These are phyloP conservation scores for Triplophysa rosa DNA, from an alignment of 2,113 vertebrate genomes.

Conservation along the genomic window DNA sequence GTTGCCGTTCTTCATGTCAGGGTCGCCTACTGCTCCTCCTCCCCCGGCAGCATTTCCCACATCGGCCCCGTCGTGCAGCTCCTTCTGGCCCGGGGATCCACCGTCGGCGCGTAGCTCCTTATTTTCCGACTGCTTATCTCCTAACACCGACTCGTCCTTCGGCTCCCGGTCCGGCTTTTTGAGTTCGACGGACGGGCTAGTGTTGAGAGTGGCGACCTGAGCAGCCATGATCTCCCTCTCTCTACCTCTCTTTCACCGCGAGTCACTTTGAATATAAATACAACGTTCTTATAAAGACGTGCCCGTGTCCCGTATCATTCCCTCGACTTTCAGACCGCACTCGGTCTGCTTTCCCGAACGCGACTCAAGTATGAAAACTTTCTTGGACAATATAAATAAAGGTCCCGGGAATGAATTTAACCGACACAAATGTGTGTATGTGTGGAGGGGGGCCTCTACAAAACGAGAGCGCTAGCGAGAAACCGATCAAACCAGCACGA, in stretches of 20 bases:
- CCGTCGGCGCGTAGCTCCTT: constrained; percentile 77
- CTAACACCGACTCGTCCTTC: constrained; percentile 84
- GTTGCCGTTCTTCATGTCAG: constrained; percentile 95
- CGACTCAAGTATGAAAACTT: constrained; percentile 72
- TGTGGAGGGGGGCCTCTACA: constrained; percentile 73
- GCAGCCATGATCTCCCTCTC: constrained; percentile 91
- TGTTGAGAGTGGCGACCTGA: constrained; percentile 93
- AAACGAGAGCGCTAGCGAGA: constrained; percentile 76
- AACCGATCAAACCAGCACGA: constrained; percentile 89
- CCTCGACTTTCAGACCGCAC: constrained; percentile 83
- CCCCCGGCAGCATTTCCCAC: constrained; percentile 79
- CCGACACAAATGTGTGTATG: constrained; percentile 61
- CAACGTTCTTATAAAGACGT: constrained; percentile 71
- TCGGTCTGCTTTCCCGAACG: constrained; percentile 77
- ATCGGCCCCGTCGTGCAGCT: constrained; percentile 90
- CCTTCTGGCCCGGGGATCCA: constrained; percentile 83
- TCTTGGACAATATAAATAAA: constrained; percentile 68
- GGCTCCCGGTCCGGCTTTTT: constrained; percentile 91
- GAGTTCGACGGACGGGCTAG: constrained; percentile 87
- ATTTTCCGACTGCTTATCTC: constrained; percentile 80
- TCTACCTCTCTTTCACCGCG: constrained; percentile 73
- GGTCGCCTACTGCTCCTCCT: constrained; percentile 83
- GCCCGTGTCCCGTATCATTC: constrained; percentile 81
- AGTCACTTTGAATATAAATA: constrained; percentile 77
- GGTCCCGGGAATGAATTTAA: constrained; percentile 69